phyloP scores from a whole-genome alignment of 2,113 vertebrate species.

The Oreochromis aureus region DNA sequence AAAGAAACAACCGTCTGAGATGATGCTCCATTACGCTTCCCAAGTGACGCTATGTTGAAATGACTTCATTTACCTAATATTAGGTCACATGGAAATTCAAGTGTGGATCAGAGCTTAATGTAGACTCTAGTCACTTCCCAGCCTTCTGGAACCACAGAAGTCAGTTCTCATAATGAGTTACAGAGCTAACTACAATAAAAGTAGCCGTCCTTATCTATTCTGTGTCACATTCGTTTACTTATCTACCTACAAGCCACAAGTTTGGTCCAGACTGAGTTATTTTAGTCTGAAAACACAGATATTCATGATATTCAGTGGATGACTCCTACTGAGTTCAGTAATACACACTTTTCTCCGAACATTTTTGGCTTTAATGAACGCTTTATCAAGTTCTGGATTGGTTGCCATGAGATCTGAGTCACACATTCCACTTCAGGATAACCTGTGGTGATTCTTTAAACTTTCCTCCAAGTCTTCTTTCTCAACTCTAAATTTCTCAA shows the following conservation, averaged over 20 bases:
- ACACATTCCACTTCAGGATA: not conserved
- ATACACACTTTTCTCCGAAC: not conserved
- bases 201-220: not conserved
- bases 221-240: not conserved
- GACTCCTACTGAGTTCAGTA: not conserved
- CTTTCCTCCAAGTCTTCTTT: not conserved
- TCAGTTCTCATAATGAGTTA: not conserved
- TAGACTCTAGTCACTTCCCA: not conserved
- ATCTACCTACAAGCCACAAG: not conserved
- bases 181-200: not conserved
- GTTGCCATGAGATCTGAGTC: not conserved
- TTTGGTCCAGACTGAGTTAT: not conserved
- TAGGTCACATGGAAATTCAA: slow-evolving; percentile 21
- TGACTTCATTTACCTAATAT: slow-evolving; percentile 1
- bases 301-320: not conserved
- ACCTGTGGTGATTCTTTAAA: not conserved
- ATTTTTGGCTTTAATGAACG: not conserved
- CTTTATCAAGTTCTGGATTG: not conserved
- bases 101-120: slow-evolving; percentile 11
- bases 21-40: slow-evolving; percentile 21
- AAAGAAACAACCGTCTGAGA: not conserved
- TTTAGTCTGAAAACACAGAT: not conserved
- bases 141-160: not conserved
- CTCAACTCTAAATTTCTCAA: not conserved
- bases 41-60: slow-evolving; percentile 4